These are phyloP conservation scores for Myrmophylax atrothorax DNA, from an alignment of 2,113 vertebrate genomes.

Conservation along the genomic window DNA sequence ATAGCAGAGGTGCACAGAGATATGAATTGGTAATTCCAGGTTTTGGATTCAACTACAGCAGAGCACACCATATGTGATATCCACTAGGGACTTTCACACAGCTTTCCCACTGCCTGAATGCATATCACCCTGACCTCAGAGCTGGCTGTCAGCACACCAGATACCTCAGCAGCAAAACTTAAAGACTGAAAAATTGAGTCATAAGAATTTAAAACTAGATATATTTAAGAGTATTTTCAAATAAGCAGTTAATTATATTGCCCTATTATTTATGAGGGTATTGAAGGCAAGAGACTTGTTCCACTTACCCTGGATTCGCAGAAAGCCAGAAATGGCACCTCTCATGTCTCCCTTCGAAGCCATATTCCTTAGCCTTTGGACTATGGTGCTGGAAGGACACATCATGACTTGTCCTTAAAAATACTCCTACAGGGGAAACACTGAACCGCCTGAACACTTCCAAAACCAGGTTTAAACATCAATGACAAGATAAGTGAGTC, in stretches of 20 bases:
- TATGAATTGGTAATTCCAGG: neutral
- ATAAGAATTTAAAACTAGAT: neutral
- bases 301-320: neutral
- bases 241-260: neutral
- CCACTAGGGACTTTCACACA: neutral
- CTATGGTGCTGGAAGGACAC: neutral
- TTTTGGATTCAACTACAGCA: neutral
- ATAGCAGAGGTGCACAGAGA: neutral
- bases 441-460: neutral
- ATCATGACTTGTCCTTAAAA: neutral
- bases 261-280: neutral
- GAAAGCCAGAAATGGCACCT: neutral
- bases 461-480: neutral
- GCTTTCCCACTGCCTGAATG: neutral
- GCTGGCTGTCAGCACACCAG: neutral
- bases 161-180: neutral
- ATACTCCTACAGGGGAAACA: neutral
- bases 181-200: neutral
- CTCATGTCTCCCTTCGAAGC: neutral
- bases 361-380: neutral
- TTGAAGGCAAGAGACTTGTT: neutral
- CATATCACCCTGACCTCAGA: neutral
- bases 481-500: neutral
- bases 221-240: neutral
- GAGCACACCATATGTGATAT: neutral